phyloP scores from a whole-genome alignment of 2,113 vertebrate genomes.

The Mola mola region DNA sequence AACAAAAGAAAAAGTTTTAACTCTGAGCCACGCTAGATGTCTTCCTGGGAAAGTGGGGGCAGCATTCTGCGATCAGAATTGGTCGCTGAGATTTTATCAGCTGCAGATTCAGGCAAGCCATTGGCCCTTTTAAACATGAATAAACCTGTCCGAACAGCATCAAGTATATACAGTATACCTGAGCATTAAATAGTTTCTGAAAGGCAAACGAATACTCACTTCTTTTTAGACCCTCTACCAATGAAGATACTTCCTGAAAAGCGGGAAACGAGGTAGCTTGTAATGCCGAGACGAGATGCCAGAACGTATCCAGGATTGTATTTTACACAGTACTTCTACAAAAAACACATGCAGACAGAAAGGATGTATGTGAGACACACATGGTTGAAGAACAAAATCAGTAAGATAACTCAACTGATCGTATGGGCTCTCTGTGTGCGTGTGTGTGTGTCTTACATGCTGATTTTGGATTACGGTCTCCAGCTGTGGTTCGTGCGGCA shows the following conservation, averaged over 20 bases:
- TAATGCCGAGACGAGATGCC: constrained; percentile 94
- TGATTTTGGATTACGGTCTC: constrained; percentile 96
- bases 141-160: too few species aligned
- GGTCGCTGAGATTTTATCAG: too few species aligned
- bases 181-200: too few species aligned
- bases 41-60: too few species aligned
- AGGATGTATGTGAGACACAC: not conserved
- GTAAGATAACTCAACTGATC: too few species aligned
- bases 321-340: constrained; percentile 96
- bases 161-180: too few species aligned
- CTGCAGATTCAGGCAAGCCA: too few species aligned
- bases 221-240: constrained; percentile 94
- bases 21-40: too few species aligned
- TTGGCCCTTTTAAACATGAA: too few species aligned
- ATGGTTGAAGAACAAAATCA: not conserved
- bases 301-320: constrained; percentile 96
- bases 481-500: constrained; percentile 93
- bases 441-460: constrained; percentile 85
- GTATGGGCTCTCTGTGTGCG: not conserved
- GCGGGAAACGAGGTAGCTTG: constrained; percentile 96
- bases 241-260: constrained; percentile 99
- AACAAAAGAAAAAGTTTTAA: too few species aligned
- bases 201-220: constrained; percentile 82
- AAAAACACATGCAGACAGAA: not conserved
- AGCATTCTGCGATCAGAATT: too few species aligned